Evolutionary conservation across 2,113 vertebrate species (phyloP).

Genomic region (Bostrychus sinensis): DNA sequence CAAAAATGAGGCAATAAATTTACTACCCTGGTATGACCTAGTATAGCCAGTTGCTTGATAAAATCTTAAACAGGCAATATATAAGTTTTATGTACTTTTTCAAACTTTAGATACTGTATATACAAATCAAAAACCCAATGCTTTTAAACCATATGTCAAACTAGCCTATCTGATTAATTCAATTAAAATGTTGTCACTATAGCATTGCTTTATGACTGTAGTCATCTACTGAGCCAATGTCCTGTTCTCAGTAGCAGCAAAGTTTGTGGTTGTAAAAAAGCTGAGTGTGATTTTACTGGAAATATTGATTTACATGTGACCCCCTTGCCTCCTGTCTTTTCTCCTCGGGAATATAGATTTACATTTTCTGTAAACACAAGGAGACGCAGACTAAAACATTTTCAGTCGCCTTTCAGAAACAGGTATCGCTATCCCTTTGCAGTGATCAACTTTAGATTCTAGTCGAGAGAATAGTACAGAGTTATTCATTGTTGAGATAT

Average conservation of each 20-base stretch:
- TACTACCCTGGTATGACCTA: too few relatives aligned
- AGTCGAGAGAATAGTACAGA: too few relatives aligned
- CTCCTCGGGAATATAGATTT: conserved; percentile 48
- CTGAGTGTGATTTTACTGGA: conserved; percentile 30
- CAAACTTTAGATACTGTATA: too few relatives aligned
- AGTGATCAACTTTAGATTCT: conserved; percentile 26
- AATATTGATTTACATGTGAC: conserved; percentile 37
- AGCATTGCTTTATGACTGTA: too few relatives aligned
- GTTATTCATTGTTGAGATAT: conserved; percentile 5
- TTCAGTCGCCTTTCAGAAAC: conserved; percentile 26
- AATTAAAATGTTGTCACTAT: too few relatives aligned
- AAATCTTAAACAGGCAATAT: too few relatives aligned
- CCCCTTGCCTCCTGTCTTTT: conserved; percentile 1
- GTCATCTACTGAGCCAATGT: background rate
- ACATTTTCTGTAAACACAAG: conserved; percentile 37
- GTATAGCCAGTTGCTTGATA: too few relatives aligned
- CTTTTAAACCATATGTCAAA: too few relatives aligned
- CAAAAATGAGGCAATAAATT: too few relatives aligned
- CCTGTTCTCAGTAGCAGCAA: conserved; percentile 1
- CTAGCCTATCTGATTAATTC: too few relatives aligned
- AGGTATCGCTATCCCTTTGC: conserved; percentile 42
- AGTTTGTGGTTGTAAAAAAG: background rate
- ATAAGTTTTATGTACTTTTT: too few relatives aligned
- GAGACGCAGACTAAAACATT: conserved; percentile 41
- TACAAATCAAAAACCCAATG: too few relatives aligned